Base-by-base conservation (phyloP, 2,113 vertebrate species). In the Microcebus ravelobensis region DNA sequence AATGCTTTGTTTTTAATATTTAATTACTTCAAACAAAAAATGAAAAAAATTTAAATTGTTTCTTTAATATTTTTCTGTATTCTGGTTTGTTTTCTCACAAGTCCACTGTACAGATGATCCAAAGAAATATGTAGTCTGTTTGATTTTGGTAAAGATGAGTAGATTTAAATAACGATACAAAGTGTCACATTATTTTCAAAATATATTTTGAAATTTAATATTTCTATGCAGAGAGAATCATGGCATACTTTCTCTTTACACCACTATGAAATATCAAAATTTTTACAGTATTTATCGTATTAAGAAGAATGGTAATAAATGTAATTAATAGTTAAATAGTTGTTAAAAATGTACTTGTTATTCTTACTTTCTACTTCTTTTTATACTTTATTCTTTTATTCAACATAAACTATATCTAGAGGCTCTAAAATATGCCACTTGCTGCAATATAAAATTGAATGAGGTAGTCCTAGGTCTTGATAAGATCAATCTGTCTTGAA, bases 371-470 rank as follows among this genome's bases (percentile, higher is more conserved):
- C 48, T 76, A 34, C 21, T 70, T 45, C 4, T 31, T 42, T 76
- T 87, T 87, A 23, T 77, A 48, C 5, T 83, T 77, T 59, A 71
- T 52, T 31, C n/a, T 81, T 89, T 83, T n/a, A 45, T 42, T 93
- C 61, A 90, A 1, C 48, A 42, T 10, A 70, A 73, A 92, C 34
- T 70, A 3, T 63, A 91, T 55, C 59, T 82, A 36, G 14, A 93
- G 73, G 5, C n/a, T 88, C n/a, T 71, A 48, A 90, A 93, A 81
- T 68, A 48, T 96, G n/a, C 63, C 74, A 65, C 79, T 65, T 45
- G 23, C 31, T 79, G 21, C 68, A 79, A 36, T 71, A 65, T 39
- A 90, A 94, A 97, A 90, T 67, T 71, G 63, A 94, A 88, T 90
- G 65, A 76, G 67, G 8, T 34, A 39, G 59, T 55, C 23, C 27